Evolutionary conservation across 23 tunicate genomes (phyloP), one percentile per base, ranked within the genome.

Genomic region (Pegea sp.): DNA sequence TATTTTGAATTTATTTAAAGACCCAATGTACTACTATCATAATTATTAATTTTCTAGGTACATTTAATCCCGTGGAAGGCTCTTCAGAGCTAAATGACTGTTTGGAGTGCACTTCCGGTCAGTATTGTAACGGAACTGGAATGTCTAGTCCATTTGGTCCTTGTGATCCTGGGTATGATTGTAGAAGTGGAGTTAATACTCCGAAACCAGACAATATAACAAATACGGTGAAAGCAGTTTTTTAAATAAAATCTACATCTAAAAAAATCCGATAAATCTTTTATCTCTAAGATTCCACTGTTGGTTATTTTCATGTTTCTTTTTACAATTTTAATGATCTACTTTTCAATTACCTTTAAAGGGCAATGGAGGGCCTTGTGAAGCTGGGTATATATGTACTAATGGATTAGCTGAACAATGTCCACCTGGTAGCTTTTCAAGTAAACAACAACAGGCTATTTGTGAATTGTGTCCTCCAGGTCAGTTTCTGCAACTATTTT

Each of bases 351-450:
- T n/a, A n/a, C n/a, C n/a, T 22, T 56, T 46, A 5, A 58, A 84
- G 95, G 95, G 95, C 16, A 29, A 22, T 29, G 95, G 95, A 0
- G 86, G 56, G 1, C 69, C 63, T 2, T 72, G 81, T 31, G 69
- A 43, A 20, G 66, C 31, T 42, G 88, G 87, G 3, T 49, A 58
- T 28, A 69, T 68, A 34, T 72, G 91, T 56, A 76, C 77, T 4
- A 52, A 54, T 46, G 78, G 81, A 3, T 33, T 31, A 19, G 93
- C 73, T 1, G 76, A 69, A 22, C 65, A 61, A 2, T 84, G 95
- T 59, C 75, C 76, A 22, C 57, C 64, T 30, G 95, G 95, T 1
- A 67, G 76, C 1, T 73, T 26, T 58, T 76, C 81, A 16, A 42
- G 31, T 11, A 22, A 3, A 0, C 28, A 18, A 29, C 49, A 56